phyloP scores from a whole-genome alignment of 1,140 invertebrate genomes.

The Cydia pomonella region DNA sequence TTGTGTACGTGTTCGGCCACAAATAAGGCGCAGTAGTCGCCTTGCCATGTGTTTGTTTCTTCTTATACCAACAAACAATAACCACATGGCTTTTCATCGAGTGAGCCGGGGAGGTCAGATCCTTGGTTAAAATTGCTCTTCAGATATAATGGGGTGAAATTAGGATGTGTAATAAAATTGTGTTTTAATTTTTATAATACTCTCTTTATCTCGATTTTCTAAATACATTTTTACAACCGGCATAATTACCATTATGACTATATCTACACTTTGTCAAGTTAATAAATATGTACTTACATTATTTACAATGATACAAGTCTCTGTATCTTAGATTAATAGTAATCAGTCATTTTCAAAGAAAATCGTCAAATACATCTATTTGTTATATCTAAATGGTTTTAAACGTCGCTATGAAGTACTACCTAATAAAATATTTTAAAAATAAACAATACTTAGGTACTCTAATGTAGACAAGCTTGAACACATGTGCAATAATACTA shows the following conservation, averaged over 20 bases:
- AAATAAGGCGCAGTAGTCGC: conserved; percentile 8
- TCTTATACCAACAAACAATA: conserved; percentile 20
- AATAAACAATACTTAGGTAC: conserved; percentile 36
- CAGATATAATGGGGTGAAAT: not conserved
- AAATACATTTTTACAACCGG: conserved; percentile 62
- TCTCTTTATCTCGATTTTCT: conserved; percentile 51
- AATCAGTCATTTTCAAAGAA: conserved; percentile 66
- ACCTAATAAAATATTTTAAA: conserved; percentile 31
- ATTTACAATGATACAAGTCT: conserved; percentile 58
- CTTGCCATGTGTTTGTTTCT: not conserved
- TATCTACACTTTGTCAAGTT: conserved; percentile 46
- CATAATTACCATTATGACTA: conserved; percentile 45
- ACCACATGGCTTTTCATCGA: conserved; percentile 11
- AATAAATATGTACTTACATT: conserved; percentile 67
- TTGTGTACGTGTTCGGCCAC: conserved; percentile 12
- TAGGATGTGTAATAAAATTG: conserved; percentile 37
- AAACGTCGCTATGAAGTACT: not conserved
- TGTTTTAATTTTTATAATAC: conserved; percentile 45
- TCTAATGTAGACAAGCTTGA: conserved; percentile 48
- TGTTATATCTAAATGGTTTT: conserved; percentile 21
- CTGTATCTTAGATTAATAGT: conserved; percentile 47
- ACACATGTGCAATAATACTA: conserved; percentile 56
- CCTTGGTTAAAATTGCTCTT: not conserved
- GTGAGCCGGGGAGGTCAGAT: not conserved
- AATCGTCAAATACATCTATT: conserved; percentile 24